phyloP scores from a whole-genome alignment of 2,797 vertebrate genomes.

The Dendrocincla tyrannina region DNA sequence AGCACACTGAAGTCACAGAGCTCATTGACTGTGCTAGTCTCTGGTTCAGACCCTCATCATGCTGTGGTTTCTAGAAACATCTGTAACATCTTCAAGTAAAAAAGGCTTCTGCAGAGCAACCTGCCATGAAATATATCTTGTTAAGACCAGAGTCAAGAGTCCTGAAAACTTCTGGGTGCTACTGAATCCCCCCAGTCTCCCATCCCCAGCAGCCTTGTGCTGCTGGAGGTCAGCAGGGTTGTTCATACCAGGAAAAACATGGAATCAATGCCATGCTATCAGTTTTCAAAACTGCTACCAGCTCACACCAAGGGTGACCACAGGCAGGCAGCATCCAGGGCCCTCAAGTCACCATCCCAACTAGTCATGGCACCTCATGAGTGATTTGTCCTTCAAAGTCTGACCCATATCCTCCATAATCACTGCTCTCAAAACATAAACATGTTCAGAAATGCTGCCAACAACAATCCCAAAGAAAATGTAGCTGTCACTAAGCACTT shows the following conservation, averaged over 20 bases:
- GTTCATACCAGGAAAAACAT: background rate
- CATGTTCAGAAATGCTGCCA: background rate
- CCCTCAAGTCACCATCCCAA: too few relatives aligned
- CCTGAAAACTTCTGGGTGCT: background rate
- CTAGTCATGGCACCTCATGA: background rate
- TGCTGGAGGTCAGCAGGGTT: background rate
- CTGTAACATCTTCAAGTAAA: background rate
- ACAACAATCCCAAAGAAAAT: background rate
- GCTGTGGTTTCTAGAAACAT: background rate
- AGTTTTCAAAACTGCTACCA: background rate
- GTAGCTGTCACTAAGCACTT: rapidly evolving
- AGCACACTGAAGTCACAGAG: background rate
- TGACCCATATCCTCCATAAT: background rate
- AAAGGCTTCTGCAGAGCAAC: background rate
- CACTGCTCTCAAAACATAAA: background rate
- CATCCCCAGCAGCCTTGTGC: rapidly evolving
- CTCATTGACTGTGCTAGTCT: rapidly evolving
- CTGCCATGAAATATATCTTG: rapidly evolving
- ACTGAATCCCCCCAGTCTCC: background rate
- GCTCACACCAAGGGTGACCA: background rate
- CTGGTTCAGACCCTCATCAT: background rate
- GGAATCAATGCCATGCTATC: too few relatives aligned
- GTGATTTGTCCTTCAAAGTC: background rate
- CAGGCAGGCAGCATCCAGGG: background rate
- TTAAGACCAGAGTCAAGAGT: background rate